A percentile compares a stretch with the other conserved stretches of the same genome.
These are phyloP conservation scores for Brachionus paranguensis DNA, from an alignment of 1,140 invertebrate genomes.

Conservation along the genomic window DNA sequence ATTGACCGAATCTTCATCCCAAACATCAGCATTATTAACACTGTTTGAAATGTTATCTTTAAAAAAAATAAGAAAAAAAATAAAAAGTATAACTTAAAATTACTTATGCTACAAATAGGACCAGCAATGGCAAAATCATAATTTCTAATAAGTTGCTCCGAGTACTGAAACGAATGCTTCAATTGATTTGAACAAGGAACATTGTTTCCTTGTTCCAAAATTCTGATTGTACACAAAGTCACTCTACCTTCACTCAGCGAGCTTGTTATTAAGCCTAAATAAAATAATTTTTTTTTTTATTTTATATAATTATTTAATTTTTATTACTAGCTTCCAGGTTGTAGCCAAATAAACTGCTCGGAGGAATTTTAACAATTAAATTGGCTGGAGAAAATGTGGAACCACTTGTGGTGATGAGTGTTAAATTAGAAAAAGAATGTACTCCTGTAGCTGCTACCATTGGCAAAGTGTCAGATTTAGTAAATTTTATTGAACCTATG, in stretches of 20 bases:
- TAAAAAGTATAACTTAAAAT: neutral
- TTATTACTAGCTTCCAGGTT: neutral
- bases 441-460: neutral
- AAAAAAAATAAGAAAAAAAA: neutral
- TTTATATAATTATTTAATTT: neutral
- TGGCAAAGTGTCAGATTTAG: neutral
- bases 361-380: conserved; percentile 16
- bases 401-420: neutral
- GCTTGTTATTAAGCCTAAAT: neutral
- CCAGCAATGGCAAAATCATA: neutral
- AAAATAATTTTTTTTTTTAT: neutral
- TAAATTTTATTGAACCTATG: neutral
- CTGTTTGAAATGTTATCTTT: conserved; percentile 2
- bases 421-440: neutral
- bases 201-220: neutral
- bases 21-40: neutral
- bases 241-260: neutral
- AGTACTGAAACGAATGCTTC: neutral
- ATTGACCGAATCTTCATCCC: conserved; percentile 32
- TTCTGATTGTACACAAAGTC: neutral
- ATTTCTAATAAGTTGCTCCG: neutral
- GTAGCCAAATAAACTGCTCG: neutral
- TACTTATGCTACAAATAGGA: conserved; percentile 37
- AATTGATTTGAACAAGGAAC: conserved; percentile 3
- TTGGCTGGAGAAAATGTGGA: neutral